These are phyloP conservation scores for Cheilosia variabilis DNA, from an alignment of 2,888 invertebrate genomes.

Conservation along the genomic window DNA sequence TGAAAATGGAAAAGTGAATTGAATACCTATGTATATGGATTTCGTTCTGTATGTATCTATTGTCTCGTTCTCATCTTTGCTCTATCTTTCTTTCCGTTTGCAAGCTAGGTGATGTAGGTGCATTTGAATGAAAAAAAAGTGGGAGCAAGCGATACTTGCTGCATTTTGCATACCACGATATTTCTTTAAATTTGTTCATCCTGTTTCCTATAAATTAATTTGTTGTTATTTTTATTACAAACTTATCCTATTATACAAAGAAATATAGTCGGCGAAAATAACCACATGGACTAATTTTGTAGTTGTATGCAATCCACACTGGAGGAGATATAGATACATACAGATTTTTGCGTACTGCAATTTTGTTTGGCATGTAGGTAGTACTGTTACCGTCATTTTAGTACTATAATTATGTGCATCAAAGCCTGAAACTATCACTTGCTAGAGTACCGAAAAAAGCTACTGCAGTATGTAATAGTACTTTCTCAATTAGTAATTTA, in stretches of 20 bases:
- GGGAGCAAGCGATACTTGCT: neutral
- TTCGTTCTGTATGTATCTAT: constrained; percentile 1
- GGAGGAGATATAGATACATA: constrained; percentile 26
- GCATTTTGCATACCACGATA: too few relatives aligned
- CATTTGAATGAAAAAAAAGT: neutral
- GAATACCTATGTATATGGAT: neutral
- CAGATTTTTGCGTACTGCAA: constrained; percentile 28
- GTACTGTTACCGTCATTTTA: constrained; percentile 3
- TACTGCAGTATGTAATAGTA: too few relatives aligned
- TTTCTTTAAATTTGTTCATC: constrained; percentile 3
- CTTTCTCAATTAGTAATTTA: too few relatives aligned
- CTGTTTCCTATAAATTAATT: constrained; percentile 19
- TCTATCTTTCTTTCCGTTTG: constrained; percentile 9
- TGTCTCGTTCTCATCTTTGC: constrained; percentile 6
- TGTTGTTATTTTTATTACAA: neutral
- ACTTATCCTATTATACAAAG: constrained; percentile 8
- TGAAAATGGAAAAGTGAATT: neutral
- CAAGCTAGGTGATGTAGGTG: constrained; percentile 4
- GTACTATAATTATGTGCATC: neutral
- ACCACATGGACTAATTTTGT: constrained; percentile 17
- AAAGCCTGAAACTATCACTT: too few relatives aligned
- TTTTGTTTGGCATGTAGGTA: constrained; percentile 29
- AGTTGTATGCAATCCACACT: constrained; percentile 13
- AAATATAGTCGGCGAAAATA: constrained; percentile 1
- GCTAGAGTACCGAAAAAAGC: too few relatives aligned